Conservation (phyloP, 2,888 invertebrate genomes). For the Lasiommata megera region DNA sequence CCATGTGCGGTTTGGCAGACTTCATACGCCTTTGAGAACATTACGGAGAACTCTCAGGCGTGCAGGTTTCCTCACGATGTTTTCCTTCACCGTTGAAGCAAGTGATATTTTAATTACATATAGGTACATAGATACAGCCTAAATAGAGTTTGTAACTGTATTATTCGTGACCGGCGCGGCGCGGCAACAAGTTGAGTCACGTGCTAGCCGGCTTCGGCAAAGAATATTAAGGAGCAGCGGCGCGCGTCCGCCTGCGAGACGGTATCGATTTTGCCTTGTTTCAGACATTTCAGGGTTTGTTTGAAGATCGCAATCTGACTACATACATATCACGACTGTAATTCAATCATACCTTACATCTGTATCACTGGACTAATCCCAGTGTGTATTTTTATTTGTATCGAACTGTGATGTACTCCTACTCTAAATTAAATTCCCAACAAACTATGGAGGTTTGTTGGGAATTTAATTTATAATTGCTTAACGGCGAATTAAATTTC, state of each 20-base stretch:
- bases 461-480: too few relatives aligned
- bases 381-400: background rate
- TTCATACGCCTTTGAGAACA: too few relatives aligned
- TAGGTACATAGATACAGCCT: slow-evolving; percentile 9
- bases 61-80: too few relatives aligned
- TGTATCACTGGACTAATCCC: too few relatives aligned
- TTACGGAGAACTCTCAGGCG: too few relatives aligned
- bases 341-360: background rate
- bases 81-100: too few relatives aligned
- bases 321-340: slow-evolving; percentile 36
- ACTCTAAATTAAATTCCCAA: too few relatives aligned
- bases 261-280: slow-evolving; percentile 73
- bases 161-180: slow-evolving; percentile 34
- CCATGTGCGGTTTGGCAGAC: too few relatives aligned
- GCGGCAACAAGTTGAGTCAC: slow-evolving; percentile 79
- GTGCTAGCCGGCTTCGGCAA: slow-evolving; percentile 67
- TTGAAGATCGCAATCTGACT: slow-evolving; percentile 50
- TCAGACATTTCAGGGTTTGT: slow-evolving; percentile 50
- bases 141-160: slow-evolving; percentile 13
- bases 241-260: slow-evolving; percentile 66
- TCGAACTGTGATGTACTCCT: too few relatives aligned
- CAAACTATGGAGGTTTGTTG: too few relatives aligned
- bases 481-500: too few relatives aligned
- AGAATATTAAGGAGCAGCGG: slow-evolving; percentile 69
- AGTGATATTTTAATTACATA: too few relatives aligned